Conservation (phyloP, 2,113 vertebrate species). For the Hepsetus odoe region DNA sequence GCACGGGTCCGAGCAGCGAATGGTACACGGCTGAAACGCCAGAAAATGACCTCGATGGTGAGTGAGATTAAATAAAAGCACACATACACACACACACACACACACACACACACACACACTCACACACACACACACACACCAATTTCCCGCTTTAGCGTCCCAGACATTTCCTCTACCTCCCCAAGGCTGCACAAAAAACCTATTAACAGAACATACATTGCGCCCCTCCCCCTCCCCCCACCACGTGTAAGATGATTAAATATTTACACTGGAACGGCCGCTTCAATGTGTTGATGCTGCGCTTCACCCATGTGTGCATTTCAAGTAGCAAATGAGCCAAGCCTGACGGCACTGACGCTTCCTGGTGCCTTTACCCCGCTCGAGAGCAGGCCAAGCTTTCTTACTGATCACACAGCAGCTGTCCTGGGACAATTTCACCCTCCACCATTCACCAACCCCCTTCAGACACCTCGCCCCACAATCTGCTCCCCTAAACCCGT, state of each 20-base stretch:
- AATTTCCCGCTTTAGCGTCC: not conserved
- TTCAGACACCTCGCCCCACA: constrained; percentile 27
- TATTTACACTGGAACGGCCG: constrained; percentile 39
- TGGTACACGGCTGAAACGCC: too few species aligned
- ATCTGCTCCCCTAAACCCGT: constrained; percentile 19
- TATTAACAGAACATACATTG: constrained; percentile 13
- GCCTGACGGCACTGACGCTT: not conserved
- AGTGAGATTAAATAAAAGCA: constrained; percentile 52
- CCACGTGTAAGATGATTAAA: constrained; percentile 37
- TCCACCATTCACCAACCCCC: constrained; percentile 13
- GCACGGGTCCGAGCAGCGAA: constrained; percentile 87
- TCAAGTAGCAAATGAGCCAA: constrained; percentile 4
- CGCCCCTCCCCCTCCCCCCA: not conserved
- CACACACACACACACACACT: too few species aligned
- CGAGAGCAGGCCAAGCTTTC: constrained; percentile 11
- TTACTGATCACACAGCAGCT: constrained; percentile 12
- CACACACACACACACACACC: constrained; percentile 4
- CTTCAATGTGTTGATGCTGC: constrained; percentile 32
- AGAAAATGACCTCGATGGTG: constrained; percentile 94
- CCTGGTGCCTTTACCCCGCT: not conserved
- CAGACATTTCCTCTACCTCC: not conserved
- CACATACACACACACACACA: too few species aligned
- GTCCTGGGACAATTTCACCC: constrained; percentile 19
- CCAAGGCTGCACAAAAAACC: not conserved
- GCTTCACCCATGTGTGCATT: constrained; percentile 26